These are phyloP conservation scores for Drosophila testacea DNA, from an alignment of 2,888 invertebrate genomes.

Conservation along the genomic window DNA sequence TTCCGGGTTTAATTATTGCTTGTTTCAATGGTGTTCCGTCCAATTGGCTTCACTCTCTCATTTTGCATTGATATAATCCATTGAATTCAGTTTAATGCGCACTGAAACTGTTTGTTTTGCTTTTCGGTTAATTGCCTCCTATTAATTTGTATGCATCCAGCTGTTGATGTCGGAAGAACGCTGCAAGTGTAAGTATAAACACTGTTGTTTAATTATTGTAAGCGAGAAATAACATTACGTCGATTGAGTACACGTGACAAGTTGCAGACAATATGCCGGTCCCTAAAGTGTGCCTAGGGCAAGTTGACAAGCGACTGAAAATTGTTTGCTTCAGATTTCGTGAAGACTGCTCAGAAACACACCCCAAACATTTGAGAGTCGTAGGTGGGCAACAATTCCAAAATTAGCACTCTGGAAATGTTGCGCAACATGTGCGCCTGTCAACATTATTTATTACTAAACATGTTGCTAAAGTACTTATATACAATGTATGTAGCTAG, in stretches of 20 bases:
- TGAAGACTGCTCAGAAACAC: constrained; percentile 46
- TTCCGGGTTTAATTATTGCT: constrained; percentile 51
- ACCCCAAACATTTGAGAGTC: constrained; percentile 55
- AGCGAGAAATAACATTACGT: constrained; percentile 26
- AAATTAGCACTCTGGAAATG: constrained; percentile 63
- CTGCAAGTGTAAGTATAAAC: constrained; percentile 69
- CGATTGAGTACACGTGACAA: constrained; percentile 6
- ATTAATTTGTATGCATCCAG: constrained; percentile 61
- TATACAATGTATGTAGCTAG: not conserved
- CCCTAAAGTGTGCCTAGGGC: constrained; percentile 35
- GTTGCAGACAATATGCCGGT: constrained; percentile 27
- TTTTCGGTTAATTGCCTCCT: constrained; percentile 30
- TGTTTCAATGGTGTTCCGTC: constrained; percentile 6
- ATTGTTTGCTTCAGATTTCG: constrained; percentile 41
- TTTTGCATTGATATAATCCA: constrained; percentile 43
- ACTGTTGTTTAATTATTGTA: constrained; percentile 51
- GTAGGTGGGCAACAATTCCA: constrained; percentile 48
- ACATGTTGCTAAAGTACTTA: constrained; percentile 26
- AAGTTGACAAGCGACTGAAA: constrained; percentile 76
- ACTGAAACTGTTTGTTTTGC: constrained; percentile 20
- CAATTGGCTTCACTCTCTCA: constrained; percentile 30
- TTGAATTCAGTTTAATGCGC: constrained; percentile 28
- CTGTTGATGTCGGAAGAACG: constrained; percentile 69
- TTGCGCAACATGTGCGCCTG: constrained; percentile 42
- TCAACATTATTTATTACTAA: constrained; percentile 34